Evolutionary conservation across 2,888 invertebrate genomes (phyloP).

Genomic region (Stratiomys singularior): DNA sequence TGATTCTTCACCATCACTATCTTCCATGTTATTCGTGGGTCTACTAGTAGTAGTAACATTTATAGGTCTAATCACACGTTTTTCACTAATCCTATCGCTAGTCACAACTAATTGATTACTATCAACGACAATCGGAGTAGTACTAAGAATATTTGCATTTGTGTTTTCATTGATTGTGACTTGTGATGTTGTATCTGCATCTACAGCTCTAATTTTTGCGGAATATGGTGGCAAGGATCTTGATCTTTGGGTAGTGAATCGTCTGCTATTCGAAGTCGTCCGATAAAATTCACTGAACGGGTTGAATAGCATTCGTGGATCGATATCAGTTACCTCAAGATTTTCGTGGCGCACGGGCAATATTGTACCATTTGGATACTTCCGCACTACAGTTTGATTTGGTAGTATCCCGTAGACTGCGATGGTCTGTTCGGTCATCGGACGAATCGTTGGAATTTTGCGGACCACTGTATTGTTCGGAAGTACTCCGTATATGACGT

Average conservation of each 20-base stretch:
- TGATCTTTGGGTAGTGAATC: slow-evolving; percentile 23
- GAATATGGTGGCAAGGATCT: neutral
- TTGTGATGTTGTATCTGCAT: neutral
- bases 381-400: slow-evolving; percentile 82
- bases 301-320: slow-evolving; percentile 71
- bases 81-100: slow-evolving; percentile 11
- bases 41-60: neutral
- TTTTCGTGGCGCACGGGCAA: slow-evolving; percentile 74
- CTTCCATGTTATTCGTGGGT: neutral
- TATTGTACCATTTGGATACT: slow-evolving; percentile 82
- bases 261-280: slow-evolving; percentile 46
- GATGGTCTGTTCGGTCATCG: slow-evolving; percentile 70
- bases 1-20: slow-evolving; percentile 54
- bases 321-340: slow-evolving; percentile 70
- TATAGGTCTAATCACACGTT: slow-evolving; percentile 23
- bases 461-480: slow-evolving; percentile 83
- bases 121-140: neutral
- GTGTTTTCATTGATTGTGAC: neutral
- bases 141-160: neutral
- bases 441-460: slow-evolving; percentile 71
- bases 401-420: slow-evolving; percentile 79
- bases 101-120: slow-evolving; percentile 5
- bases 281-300: slow-evolving; percentile 63
- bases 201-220: neutral
- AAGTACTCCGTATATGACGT: slow-evolving; percentile 79